Base-by-base conservation (phyloP, 1,140 invertebrate species). In the Zaprionus camerounensis region DNA sequence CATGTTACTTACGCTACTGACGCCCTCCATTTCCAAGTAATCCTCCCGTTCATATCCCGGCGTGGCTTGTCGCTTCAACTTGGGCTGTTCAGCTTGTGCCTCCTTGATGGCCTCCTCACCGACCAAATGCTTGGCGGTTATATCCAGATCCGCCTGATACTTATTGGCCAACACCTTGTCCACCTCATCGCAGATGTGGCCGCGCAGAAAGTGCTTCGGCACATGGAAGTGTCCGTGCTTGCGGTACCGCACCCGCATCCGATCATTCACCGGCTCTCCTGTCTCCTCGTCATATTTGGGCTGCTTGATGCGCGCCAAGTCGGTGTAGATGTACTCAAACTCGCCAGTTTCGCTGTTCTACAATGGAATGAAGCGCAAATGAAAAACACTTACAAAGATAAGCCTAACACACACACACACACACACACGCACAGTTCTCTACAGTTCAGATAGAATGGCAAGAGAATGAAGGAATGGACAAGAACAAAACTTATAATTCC, bases 261-360 rank as follows among this genome's bases (percentile, higher is more conserved):
- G 84, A n/a, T 74, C 90, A 55, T 91, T 78, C 6, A 91, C 66
- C 1, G 91, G 91, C 26, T 92, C 91, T 1, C 91, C 91, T 24
- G 91, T 92, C 49, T 92, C 91, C 28, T 82, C 78, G 65, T 92
- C 91, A 56, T 80, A 88, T 57, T 82, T 72, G 13, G 79, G 82
- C 56, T 71, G 75, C 17, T 77, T 80, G 15, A 87, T 63, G 17
- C 71, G 77, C n/a, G 76, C 70, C 34, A 63, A 67, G 64, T 92
- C 91, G 17, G 74, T 77, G 59, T 88, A 82, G 38, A 91, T 82
- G 53, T 92, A 91, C 51, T 91, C 85, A 57, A 82, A 67, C 75
- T 92, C 91, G 20, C 91, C 91, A 6, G 91, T 92, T 81, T 92
- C 91, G 41, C 78, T 87, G 51, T 92, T 87, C 91, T 92, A 65